Percentiles rank a stretch among this genome's conserved stretches.
Conservation (phyloP, 1,140 invertebrate species). For the Pogonomyrmex barbatus region DNA sequence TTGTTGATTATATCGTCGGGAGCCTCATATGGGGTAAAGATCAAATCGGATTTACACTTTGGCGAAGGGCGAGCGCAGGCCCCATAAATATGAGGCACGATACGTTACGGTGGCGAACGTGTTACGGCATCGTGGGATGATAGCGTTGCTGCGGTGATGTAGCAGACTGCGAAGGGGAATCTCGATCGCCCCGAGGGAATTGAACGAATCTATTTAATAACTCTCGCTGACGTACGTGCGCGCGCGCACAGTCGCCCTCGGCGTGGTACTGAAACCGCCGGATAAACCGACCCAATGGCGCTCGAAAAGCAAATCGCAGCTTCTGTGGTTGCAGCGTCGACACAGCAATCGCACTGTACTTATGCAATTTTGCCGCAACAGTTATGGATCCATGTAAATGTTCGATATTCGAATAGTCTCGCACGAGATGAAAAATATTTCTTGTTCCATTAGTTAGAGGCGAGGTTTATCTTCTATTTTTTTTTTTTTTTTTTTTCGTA, state of each 20-base stretch:
- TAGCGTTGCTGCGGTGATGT: slow-evolving; percentile 57
- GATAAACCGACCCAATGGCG: slow-evolving; percentile 34
- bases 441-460: background rate
- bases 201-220: slow-evolving; percentile 79
- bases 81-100: slow-evolving; percentile 68
- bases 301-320: slow-evolving; percentile 59
- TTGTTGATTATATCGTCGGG: slow-evolving; percentile 18
- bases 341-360: slow-evolving; percentile 11
- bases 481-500: background rate
- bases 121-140: slow-evolving; percentile 64
- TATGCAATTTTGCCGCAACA: slow-evolving; percentile 12
- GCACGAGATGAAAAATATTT: slow-evolving; percentile 1
- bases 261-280: slow-evolving; percentile 68
- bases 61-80: slow-evolving; percentile 50
- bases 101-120: slow-evolving; percentile 21
- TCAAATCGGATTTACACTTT: slow-evolving; percentile 73
- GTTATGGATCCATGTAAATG: background rate
- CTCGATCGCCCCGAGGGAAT: slow-evolving; percentile 75
- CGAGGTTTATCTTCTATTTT: background rate
- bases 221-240: slow-evolving; percentile 68
- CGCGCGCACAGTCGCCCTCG: slow-evolving; percentile 60
- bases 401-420: background rate
- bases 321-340: slow-evolving; percentile 32
- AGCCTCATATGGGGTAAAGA: slow-evolving; percentile 62
- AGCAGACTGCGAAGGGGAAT: slow-evolving; percentile 65